Percentiles rank a stretch among this genome's conserved stretches.
Evolutionary conservation across 2,797 vertebrate genomes (phyloP).

Genomic region (Phoxinus dragarum): DNA sequence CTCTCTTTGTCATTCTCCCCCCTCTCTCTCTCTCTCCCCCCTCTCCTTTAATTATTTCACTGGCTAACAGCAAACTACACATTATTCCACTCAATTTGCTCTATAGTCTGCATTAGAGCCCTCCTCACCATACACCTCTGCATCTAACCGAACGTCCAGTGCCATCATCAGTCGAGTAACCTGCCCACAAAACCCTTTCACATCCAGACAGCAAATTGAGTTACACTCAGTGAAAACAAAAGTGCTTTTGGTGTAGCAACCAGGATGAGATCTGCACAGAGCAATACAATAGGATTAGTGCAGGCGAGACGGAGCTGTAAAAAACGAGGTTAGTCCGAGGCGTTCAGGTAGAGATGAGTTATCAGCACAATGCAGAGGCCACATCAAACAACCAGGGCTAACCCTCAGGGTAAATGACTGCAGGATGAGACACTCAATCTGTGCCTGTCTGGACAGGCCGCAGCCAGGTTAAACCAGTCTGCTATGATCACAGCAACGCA

Average conservation of each 20-base stretch:
- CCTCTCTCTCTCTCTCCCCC: not conserved
- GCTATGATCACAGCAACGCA: conserved; percentile 31
- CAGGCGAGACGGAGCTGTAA: not conserved
- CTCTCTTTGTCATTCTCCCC: not conserved
- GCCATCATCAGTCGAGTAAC: not conserved
- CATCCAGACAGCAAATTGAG: conserved; percentile 15
- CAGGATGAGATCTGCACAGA: not conserved
- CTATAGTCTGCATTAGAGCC: conserved; percentile 22
- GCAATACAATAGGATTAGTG: not conserved
- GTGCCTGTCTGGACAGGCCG: conserved; percentile 61
- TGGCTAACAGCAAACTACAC: conserved; percentile 35
- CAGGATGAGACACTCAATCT: conserved; percentile 53
- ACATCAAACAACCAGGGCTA: conserved; percentile 56
- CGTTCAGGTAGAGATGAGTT: conserved; percentile 40
- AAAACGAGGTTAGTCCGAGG: conserved; percentile 5
- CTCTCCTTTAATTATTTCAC: conserved; percentile 34
- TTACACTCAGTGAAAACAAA: conserved; percentile 4
- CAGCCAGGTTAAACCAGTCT: conserved; percentile 33
- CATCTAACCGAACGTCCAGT: conserved; percentile 11
- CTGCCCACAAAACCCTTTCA: conserved; percentile 3
- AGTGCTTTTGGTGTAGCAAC: conserved; percentile 1
- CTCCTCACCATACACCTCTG: conserved; percentile 18
- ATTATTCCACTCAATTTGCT: conserved; percentile 58
- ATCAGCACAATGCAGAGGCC: conserved; percentile 47
- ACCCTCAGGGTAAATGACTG: conserved; percentile 52